Evolutionary conservation across 2,113 vertebrate species (phyloP).

Genomic region (Clarias gariepinus): DNA sequence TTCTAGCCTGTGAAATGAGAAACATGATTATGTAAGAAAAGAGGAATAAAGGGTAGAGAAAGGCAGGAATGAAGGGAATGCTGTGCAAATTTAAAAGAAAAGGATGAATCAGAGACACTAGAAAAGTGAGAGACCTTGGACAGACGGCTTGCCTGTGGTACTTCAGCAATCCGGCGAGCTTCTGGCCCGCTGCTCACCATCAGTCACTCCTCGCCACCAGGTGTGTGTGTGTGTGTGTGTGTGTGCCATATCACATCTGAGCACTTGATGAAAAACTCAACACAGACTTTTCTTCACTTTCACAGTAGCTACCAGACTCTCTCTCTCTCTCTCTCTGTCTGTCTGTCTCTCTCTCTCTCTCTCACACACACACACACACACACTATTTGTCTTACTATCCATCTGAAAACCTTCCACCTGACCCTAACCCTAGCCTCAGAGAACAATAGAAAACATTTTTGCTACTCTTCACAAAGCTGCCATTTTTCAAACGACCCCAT

Average conservation of each 20-base stretch:
- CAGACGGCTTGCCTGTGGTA: slow-evolving; percentile 63
- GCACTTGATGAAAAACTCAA: slow-evolving; percentile 42
- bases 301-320: slow-evolving; percentile 1
- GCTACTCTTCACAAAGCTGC: not conserved
- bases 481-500: not conserved
- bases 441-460: not conserved
- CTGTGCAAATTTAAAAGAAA: not conserved
- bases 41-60: not conserved
- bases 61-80: not conserved
- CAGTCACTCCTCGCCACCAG: slow-evolving; percentile 66
- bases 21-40: not conserved
- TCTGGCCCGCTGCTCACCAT: slow-evolving; percentile 65
- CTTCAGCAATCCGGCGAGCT: slow-evolving; percentile 57
- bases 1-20: not conserved
- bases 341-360: not conserved
- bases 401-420: not conserved
- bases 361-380: not conserved
- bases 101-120: slow-evolving; percentile 29
- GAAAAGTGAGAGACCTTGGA: slow-evolving; percentile 50
- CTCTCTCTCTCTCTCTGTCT: not conserved
- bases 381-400: not conserved
- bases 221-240: slow-evolving; percentile 58
- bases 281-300: slow-evolving; percentile 22
- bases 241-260: slow-evolving; percentile 52
- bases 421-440: not conserved